A percentile compares a stretch with the other conserved stretches of the same genome.
Evolutionary conservation across 2,888 invertebrate species (phyloP).

Genomic region (Lymantria monacha): DNA sequence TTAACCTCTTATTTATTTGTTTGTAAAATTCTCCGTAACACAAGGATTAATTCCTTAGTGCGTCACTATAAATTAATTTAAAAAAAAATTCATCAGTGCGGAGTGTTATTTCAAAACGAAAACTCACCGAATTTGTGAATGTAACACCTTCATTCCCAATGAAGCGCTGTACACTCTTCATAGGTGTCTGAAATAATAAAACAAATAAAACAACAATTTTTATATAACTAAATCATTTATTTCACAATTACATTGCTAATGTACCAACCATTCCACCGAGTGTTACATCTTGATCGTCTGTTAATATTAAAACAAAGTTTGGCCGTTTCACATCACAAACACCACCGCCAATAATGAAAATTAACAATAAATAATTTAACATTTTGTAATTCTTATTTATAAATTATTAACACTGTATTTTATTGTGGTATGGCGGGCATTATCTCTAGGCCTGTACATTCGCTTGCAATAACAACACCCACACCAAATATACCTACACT

Average conservation of each 20-base stretch:
- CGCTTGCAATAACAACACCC: slow-evolving; percentile 90
- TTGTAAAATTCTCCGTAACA: no score
- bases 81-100: no score
- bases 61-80: no score
- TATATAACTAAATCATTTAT: slow-evolving; percentile 56
- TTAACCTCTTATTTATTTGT: no score
- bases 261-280: slow-evolving; percentile 88
- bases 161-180: slow-evolving; percentile 84
- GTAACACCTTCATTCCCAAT: slow-evolving; percentile 85
- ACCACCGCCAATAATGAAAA: slow-evolving; percentile 40
- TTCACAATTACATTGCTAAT: slow-evolving; percentile 35
- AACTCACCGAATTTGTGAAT: slow-evolving; percentile 88
- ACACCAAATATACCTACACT: slow-evolving; percentile 89
- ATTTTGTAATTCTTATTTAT: slow-evolving; percentile 42
- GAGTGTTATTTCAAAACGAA: neutral
- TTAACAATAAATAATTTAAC: slow-evolving; percentile 65
- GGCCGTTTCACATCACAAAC: slow-evolving; percentile 62
- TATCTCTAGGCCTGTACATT: slow-evolving; percentile 88
- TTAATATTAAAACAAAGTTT: slow-evolving; percentile 90
- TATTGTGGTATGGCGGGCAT: slow-evolving; percentile 84
- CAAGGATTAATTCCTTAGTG: no score
- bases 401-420: slow-evolving; percentile 33
- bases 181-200: slow-evolving; percentile 83
- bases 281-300: slow-evolving; percentile 93
- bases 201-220: slow-evolving; percentile 45